Percentiles rank a stretch among this genome's conserved stretches.
Evolutionary conservation across 2,113 vertebrate species (phyloP).

Genomic region (Corythaeola cristata): DNA sequence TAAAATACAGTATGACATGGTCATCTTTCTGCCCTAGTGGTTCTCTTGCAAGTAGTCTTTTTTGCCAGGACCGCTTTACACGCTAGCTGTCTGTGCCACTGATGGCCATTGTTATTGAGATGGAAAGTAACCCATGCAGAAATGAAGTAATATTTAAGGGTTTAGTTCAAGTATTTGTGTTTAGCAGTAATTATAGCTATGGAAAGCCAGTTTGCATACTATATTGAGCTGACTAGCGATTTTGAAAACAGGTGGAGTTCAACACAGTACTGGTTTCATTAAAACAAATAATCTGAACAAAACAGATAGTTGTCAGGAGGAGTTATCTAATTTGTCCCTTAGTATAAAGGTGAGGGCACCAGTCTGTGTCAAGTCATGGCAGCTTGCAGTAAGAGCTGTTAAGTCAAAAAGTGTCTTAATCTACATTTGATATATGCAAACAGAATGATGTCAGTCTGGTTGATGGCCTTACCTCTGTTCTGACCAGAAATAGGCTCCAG

Average conservation of each 20-base stretch:
- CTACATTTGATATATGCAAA: neutral
- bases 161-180: neutral
- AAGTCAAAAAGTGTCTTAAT: neutral
- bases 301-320: neutral
- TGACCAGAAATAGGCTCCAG: neutral
- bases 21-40: neutral
- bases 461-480: neutral
- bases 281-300: neutral
- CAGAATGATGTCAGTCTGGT: neutral
- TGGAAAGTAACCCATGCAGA: neutral
- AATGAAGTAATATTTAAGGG: neutral
- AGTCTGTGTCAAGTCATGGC: neutral
- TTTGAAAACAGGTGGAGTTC: neutral
- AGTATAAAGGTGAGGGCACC: neutral
- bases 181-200: neutral
- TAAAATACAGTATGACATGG: neutral
- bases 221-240: neutral
- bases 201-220: neutral
- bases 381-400: neutral
- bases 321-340: neutral
- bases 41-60: neutral
- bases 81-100: neutral
- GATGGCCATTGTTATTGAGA: neutral
- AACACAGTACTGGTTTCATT: neutral
- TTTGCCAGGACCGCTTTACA: neutral